Evolutionary conservation across 2,797 vertebrate species (phyloP).

Genomic region (Pseudotriccus pelzelni): DNA sequence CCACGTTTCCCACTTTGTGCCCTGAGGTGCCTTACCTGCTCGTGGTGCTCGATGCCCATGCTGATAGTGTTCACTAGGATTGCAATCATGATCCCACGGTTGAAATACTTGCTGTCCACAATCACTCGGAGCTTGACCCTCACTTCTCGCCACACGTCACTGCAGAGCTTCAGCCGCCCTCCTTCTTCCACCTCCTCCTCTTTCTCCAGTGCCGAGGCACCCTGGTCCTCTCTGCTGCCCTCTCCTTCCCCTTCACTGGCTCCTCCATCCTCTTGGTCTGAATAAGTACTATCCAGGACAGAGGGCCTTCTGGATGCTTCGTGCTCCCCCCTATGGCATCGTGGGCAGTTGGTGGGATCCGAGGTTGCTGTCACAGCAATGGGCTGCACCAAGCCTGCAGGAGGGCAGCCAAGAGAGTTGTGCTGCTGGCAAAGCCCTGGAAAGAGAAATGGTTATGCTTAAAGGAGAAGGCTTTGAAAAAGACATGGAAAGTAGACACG

Average conservation of each 20-base stretch:
- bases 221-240: slow-evolving; percentile 56
- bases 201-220: slow-evolving; percentile 53
- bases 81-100: slow-evolving; percentile 94
- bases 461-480: background rate
- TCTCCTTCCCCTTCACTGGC: slow-evolving; percentile 44
- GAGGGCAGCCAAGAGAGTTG: slow-evolving; percentile 76
- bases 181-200: slow-evolving; percentile 77
- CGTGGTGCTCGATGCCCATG: slow-evolving; percentile 96
- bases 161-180: slow-evolving; percentile 70
- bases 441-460: background rate
- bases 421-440: slow-evolving; percentile 85
- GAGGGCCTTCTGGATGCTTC: slow-evolving; percentile 63
- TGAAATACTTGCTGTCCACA: slow-evolving; percentile 98
- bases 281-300: slow-evolving; percentile 50
- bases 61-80: slow-evolving; percentile 97
- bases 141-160: slow-evolving; percentile 82
- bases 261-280: slow-evolving; percentile 62
- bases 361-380: slow-evolving; percentile 83
- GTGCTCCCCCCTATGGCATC: slow-evolving; percentile 71
- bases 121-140: slow-evolving; percentile 90
- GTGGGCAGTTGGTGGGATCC: slow-evolving; percentile 83
- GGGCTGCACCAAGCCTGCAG: slow-evolving; percentile 80
- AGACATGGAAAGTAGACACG: background rate
- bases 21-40: slow-evolving; percentile 83
- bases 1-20: accelerated